Evolutionary conservation across 37 sponge, comb jelly and placozoan species (phyloP).

Genomic region (Geodia barretti): DNA sequence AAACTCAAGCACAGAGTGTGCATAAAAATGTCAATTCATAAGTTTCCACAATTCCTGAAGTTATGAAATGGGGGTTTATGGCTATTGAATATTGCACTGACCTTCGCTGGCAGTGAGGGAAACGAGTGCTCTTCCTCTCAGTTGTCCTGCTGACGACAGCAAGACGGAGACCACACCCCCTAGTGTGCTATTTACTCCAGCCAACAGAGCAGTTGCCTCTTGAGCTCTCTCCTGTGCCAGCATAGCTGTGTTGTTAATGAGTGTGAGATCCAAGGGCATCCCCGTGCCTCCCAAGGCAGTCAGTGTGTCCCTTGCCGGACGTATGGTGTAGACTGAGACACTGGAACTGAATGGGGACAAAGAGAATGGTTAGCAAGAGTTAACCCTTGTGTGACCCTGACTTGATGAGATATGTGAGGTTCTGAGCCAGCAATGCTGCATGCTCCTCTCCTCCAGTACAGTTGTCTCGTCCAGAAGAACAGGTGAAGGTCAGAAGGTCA

Average conservation of each 20-base stretch:
- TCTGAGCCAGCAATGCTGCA: background rate
- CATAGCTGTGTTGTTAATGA: slow-evolving; percentile 34
- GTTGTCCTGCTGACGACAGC: background rate
- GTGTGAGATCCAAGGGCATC: slow-evolving; percentile 17
- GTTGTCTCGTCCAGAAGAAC: slow-evolving; percentile 1
- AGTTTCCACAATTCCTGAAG: too few relatives aligned
- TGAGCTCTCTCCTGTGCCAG: slow-evolving; percentile 5
- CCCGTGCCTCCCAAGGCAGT: background rate
- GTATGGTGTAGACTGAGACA: slow-evolving; percentile 17
- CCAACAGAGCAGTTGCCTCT: background rate
- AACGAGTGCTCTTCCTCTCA: background rate
- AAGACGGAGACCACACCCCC: background rate
- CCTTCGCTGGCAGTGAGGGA: background rate
- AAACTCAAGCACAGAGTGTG: too few relatives aligned
- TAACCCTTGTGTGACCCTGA: background rate
- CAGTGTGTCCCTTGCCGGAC: background rate
- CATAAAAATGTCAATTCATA: too few relatives aligned
- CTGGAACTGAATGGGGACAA: slow-evolving; percentile 23
- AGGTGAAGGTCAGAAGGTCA: background rate
- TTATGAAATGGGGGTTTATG: too few relatives aligned
- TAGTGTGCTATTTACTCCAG: background rate
- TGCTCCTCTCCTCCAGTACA: slow-evolving; percentile 5
- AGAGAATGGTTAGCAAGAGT: background rate
- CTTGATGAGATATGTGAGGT: slow-evolving; percentile 8
- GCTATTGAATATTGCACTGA: too few relatives aligned